Percentiles rank a stretch among this genome's conserved stretches.
phyloP scores from a whole-genome alignment of 2,888 invertebrate species.

The Stenichneumon culpator region DNA sequence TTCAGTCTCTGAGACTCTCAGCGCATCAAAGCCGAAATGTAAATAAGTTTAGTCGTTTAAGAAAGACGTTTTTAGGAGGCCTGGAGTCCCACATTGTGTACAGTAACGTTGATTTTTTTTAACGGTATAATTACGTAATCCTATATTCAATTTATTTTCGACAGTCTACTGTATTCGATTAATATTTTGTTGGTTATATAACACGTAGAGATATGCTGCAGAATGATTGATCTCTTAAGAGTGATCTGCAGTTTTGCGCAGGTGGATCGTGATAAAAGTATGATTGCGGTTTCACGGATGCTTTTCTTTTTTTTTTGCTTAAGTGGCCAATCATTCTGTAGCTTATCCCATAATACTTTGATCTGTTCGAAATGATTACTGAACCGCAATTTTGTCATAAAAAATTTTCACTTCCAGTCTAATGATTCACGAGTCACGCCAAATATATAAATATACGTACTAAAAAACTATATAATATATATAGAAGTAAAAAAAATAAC shows the following conservation, averaged over 20 bases:
- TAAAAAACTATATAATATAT: slow-evolving; percentile 62
- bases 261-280: not conserved
- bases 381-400: slow-evolving; percentile 19
- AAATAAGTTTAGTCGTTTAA: slow-evolving; percentile 78
- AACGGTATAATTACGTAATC: not conserved
- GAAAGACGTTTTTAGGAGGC: slow-evolving; percentile 67
- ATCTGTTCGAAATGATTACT: slow-evolving; percentile 19
- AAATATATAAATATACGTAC: slow-evolving; percentile 75
- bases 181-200: slow-evolving; percentile 29
- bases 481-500: slow-evolving; percentile 57
- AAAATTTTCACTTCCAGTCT: slow-evolving; percentile 56
- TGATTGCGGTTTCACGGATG: not conserved
- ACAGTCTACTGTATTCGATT: slow-evolving; percentile 24
- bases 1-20: slow-evolving; percentile 25
- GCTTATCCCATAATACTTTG: not conserved
- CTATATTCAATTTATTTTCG: slow-evolving; percentile 11
- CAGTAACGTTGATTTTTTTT: slow-evolving; percentile 68
- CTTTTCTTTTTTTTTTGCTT: slow-evolving; percentile 1
- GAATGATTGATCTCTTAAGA: slow-evolving; percentile 1
- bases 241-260: not conserved
- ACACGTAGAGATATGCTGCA: not conserved
- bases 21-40: slow-evolving; percentile 72
- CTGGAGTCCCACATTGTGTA: slow-evolving; percentile 69
- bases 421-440: slow-evolving; percentile 76
- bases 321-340: not conserved